A percentile compares a stretch with the other conserved stretches of the same genome.
Conservation (phyloP, 2,797 vertebrate species). For the Gymnoscopelus microlampas region DNA sequence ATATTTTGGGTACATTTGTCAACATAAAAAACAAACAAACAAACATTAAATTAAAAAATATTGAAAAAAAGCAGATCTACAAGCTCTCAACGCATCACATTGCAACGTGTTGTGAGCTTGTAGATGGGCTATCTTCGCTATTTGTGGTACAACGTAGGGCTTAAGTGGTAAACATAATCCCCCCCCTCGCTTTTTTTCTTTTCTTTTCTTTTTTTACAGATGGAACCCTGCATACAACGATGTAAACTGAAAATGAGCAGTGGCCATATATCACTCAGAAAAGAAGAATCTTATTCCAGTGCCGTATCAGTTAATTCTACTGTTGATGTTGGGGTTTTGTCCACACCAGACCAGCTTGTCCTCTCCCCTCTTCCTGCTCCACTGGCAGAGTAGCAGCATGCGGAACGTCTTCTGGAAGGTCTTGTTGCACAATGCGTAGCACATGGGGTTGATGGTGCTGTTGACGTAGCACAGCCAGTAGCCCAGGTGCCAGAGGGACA, state of each 20-base stretch:
- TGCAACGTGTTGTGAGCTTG: no score
- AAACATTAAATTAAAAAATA: no score
- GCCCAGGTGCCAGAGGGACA: slow-evolving; percentile 94
- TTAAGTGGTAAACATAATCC: no score
- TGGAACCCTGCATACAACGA: slow-evolving; percentile 46
- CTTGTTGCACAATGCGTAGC: slow-evolving; percentile 98
- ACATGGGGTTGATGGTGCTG: slow-evolving; percentile 98
- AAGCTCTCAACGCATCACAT: no score
- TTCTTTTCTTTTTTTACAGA: not conserved
- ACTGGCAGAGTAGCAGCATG: slow-evolving; percentile 94
- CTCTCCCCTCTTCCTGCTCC: slow-evolving; percentile 88
- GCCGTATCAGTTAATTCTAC: slow-evolving; percentile 67
- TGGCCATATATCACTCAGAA: slow-evolving; percentile 16
- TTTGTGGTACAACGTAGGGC: no score
- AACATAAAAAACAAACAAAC: no score
- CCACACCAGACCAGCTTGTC: slow-evolving; percentile 92
- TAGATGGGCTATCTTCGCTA: no score
- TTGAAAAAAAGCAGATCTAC: no score
- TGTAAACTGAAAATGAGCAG: slow-evolving; percentile 43
- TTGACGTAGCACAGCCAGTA: slow-evolving; percentile 99
- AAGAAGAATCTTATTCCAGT: slow-evolving; percentile 11
- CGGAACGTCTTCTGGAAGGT: slow-evolving; percentile 98
- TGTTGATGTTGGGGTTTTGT: slow-evolving; percentile 78
- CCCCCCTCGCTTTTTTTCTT: not conserved
- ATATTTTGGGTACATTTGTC: no score